Evolutionary conservation across 2,113 vertebrate genomes (phyloP), one percentile per base, ranked within the genome.

Genomic region (Rhea pennata): DNA sequence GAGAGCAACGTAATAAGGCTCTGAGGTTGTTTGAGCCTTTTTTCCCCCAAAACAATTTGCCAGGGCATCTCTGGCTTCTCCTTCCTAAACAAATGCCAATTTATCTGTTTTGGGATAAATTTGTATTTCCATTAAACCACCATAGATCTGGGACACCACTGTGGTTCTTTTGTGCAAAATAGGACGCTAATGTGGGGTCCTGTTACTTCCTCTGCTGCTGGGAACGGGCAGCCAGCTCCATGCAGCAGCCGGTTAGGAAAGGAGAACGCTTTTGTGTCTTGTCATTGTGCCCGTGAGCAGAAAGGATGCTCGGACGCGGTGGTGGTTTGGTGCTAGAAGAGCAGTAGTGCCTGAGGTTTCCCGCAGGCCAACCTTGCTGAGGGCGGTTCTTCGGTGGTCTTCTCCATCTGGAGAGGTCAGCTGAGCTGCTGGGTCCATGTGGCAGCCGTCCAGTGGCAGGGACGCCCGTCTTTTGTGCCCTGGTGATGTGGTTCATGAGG

Each of bases 161-260:
- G 29, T 2, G 6, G 44, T 71, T 53, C 65, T 48, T 59, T 76
- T 29, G 72, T 89, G 54, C 27, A 70, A 78, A 76, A 83, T 48
- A 73, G 65, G 16, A 64, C n/a, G 71, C 12, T n/a, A 69, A 73
- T 85, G 12, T 44, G 82, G 54, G 67, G 15, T 20, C 76, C 80
- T 88, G 53, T 95, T 92, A 70, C 93, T 92, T 97, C 91, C 94
- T 56, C 76, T 92, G 93, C 66, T 90, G 90, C 90, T 76, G n/a
- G 46, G 48, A 51, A 48, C 31, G 22, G 12, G 29, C 67, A 36
- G 9, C 78, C 56, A 84, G 61, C 77, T 89, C 65, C 24, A 44
- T 70, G n/a, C 54, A 59, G 46, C 81, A 67, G 50, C 69, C 50
- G 69, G 77, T 70, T 76, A 81, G 82, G 91, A 83, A 75, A 70